Evolutionary conservation across 1,140 invertebrate species (phyloP), one percentile per base, ranked within the genome.

Genomic region (Augochlora pura): DNA sequence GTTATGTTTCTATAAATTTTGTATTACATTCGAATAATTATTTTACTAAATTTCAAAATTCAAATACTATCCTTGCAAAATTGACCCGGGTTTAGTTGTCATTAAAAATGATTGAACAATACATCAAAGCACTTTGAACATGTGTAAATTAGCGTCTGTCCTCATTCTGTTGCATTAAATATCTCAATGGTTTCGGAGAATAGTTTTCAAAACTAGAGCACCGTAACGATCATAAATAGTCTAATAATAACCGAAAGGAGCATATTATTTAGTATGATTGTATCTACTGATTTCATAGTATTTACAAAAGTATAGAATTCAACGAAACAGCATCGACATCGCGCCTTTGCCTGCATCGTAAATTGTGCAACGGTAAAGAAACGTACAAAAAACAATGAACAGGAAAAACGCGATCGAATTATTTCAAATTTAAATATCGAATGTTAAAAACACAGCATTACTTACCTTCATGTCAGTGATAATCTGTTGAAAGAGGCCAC

Each of bases 391-490:
- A 76, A 80, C 57, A 63, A 77, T 59, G 59, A 67, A n/a, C 27
- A 78, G 54, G 77, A 65, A 52, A 65, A 76, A 77, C 23, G 66
- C 60, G 42, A 67, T 64, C 65, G 76, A 67, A 39, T 32, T 12
- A 46, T n/a, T n/a, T 9, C 27, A 76, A 1, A 60, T 42, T 18
- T 38, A 52, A 64, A 71, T 27, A 65, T 57, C 6, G 25, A 64
- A 21, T 9, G 18, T 16, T 32, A 10, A 27, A 72, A 14, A 39
- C 9, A 27, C 32, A 10, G 23, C 12, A 14, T 67, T 71, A n/a
- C 90, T 94, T 94, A 97, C 97, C 95, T 97, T 97, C 95, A 97
- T 95, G 92, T 97, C 97, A 88, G 94, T 95, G 81, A 98, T 95
- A 80, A 98, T 97, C 91, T 96, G 96, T 86, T 97, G 96, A 91